Base-by-base conservation (phyloP, 2,113 vertebrate genomes). In the Chiloscyllium plagiosum region DNA sequence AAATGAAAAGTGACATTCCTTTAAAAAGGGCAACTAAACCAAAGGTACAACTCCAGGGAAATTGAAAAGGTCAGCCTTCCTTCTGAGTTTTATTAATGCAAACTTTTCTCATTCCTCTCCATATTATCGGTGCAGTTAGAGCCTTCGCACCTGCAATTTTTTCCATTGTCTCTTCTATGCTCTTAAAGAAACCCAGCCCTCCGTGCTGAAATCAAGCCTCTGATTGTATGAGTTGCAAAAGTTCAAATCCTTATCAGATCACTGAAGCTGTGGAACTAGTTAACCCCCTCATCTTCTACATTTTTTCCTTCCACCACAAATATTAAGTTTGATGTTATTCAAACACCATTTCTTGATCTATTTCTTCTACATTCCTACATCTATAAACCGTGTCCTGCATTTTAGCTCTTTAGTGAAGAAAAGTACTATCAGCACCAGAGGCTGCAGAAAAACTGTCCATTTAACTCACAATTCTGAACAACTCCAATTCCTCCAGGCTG, bases 201-300 rank as follows among this genome's bases (percentile, higher is more conserved):
- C 89, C 22, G 61, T 93, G 89, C 89, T 20, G 61, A 93, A 93
- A 93, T 93, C 61, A 93, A 93, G 89, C 8, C 17, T 37, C 37
- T 61, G 56, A 66, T 93, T 68, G 89, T 93, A n/a, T n/a, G 22
- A 61, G 22, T 33, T 93, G 33, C 61, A 66, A 61, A 93, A 93
- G 66, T 66, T 93, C 33, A 6, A 68, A 2, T 33, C 65, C 33
- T 68, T 68, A 65, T 65, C 61, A 93, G 61, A 33, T 42, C n/a
- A 12, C n/a, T 6, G n/a, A 93, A 66, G 61, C 33, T 37, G 2
- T 22, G 65, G 89, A 93, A 93, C 89, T 61, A 66, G 4, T 93
- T 93, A 61, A 66, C 61, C 33, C 24, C 12, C 15, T 24, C 0
- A 3, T 66, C 89, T 17, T 15, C 37, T 37, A 37, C 0, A 33